Conservation (phyloP, 92 coral and sea anemone genomes). For the Hydrozoanthus gracilis region DNA sequence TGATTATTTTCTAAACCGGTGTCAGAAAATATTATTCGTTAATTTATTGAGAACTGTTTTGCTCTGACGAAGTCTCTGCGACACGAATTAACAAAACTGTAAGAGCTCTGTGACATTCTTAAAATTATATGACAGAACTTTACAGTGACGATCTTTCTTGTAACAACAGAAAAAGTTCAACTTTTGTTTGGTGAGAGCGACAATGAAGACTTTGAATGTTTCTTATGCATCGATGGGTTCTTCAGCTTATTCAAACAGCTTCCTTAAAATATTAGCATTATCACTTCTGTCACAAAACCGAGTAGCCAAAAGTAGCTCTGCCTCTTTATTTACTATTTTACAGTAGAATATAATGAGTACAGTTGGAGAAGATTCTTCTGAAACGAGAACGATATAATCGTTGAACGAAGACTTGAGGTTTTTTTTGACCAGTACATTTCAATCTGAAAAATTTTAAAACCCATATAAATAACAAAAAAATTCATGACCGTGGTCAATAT, state of each 20-base stretch:
- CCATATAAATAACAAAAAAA: constrained; percentile 27
- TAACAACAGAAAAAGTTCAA: constrained; percentile 24
- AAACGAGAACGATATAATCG: constrained; percentile 11
- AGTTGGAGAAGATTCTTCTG: constrained; percentile 25
- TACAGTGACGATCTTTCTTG: constrained; percentile 22
- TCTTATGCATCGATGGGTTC: constrained; percentile 27
- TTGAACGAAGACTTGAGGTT: constrained; percentile 19
- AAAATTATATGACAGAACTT: constrained; percentile 17
- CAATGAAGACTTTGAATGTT: constrained; percentile 30
- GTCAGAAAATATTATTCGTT: constrained; percentile 24
- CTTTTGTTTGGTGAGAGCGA: constrained; percentile 30
- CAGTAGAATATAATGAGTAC: constrained; percentile 27
- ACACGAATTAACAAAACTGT: constrained; percentile 30
- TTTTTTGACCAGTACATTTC: constrained; percentile 30
- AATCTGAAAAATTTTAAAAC: constrained; percentile 6
- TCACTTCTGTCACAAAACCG: constrained; percentile 21
- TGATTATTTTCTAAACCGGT: constrained; percentile 25
- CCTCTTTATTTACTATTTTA: constrained; percentile 6
- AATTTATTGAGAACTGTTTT: constrained; percentile 28
- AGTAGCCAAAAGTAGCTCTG: constrained; percentile 32
- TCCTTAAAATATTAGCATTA: constrained; percentile 28
- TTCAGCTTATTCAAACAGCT: constrained; percentile 28
- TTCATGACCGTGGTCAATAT: constrained; percentile 19
- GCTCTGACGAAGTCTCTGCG: constrained; percentile 34
- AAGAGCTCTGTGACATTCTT: constrained; percentile 26